phyloP scores from a whole-genome alignment of 2,113 vertebrate species.

The Leuciscus idus region DNA sequence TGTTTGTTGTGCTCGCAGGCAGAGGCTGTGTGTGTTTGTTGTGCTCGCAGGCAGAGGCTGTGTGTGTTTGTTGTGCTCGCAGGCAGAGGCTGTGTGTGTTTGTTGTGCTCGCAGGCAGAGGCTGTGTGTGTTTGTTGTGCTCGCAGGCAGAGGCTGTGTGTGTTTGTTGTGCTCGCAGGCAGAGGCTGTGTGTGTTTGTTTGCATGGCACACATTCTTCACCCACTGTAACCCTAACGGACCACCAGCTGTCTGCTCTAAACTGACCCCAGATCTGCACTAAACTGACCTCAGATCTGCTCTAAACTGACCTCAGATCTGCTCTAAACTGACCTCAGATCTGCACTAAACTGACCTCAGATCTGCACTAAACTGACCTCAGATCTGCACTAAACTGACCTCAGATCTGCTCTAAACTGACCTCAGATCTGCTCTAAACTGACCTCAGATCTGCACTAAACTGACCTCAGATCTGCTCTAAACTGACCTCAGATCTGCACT shows the following conservation, averaged over 20 bases:
- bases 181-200: background rate
- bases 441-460: no score
- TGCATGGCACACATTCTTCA: conserved; percentile 20
- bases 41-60: no score
- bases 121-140: no score
- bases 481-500: background rate
- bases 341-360: background rate
- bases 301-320: no score
- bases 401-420: background rate
- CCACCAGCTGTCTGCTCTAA: conserved; percentile 1
- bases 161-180: background rate
- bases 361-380: background rate
- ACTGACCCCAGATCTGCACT: background rate
- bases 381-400: background rate
- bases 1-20: no score
- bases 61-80: background rate
- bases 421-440: background rate
- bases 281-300: no score
- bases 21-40: no score
- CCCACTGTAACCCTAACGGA: conserved; percentile 4
- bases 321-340: no score
- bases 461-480: background rate
- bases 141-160: no score
- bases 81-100: no score
- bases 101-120: no score